A percentile compares a stretch with the other conserved stretches of the same genome.
phyloP scores from a whole-genome alignment of 2,113 vertebrate genomes.

The Micronisus gabar region DNA sequence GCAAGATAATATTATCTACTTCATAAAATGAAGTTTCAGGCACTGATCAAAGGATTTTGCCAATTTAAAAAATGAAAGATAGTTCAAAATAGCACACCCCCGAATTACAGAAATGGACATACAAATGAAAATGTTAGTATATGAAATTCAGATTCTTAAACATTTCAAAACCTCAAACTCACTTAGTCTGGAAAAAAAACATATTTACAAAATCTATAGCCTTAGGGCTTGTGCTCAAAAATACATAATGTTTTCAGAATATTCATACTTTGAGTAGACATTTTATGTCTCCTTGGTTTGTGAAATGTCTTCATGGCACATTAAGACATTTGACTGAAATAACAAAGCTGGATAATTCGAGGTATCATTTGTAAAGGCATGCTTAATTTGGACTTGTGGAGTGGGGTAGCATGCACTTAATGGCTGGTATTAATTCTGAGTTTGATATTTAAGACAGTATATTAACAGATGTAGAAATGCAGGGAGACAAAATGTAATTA shows the following conservation, averaged over 20 bases:
- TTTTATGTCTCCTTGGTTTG: background rate
- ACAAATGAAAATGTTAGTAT: background rate
- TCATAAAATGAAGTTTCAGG: background rate
- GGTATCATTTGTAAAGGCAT: background rate
- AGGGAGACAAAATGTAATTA: background rate
- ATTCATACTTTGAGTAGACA: background rate
- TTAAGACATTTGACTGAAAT: background rate
- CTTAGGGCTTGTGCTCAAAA: background rate
- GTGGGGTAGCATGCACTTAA: background rate
- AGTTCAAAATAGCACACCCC: background rate
- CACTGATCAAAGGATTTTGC: background rate
- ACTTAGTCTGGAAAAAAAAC: background rate
- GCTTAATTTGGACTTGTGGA: background rate
- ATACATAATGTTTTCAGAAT: background rate
- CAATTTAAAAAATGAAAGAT: background rate
- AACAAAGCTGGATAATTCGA: background rate
- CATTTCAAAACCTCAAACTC: background rate
- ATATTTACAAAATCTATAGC: background rate
- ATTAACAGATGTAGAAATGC: background rate
- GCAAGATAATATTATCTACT: background rate
- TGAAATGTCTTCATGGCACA: background rate
- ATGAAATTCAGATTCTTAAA: background rate
- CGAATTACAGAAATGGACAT: background rate
- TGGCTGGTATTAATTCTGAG: background rate
- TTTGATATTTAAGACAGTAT: background rate